Percentiles rank a stretch among this genome's conserved stretches.
phyloP scores from a whole-genome alignment of 2,797 vertebrate species.

The Danio albolineatus region DNA sequence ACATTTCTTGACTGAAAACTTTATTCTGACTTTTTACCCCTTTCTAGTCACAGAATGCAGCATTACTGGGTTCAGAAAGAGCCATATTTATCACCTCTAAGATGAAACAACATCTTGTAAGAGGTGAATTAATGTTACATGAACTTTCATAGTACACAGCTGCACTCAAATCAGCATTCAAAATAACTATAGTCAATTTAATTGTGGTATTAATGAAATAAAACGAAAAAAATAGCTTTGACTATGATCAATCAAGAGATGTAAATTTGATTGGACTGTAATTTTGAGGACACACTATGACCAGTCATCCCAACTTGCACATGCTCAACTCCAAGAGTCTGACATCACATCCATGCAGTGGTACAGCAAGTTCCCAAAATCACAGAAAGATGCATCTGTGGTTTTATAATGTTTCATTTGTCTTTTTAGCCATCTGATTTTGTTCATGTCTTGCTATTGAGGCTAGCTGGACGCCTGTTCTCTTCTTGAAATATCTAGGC shows the following conservation, averaged over 20 bases:
- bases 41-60: neutral
- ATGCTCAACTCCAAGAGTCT: conserved; percentile 50
- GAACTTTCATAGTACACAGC: neutral
- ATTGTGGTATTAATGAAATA: neutral
- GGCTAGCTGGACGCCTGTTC: neutral
- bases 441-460: neutral
- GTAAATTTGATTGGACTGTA: conserved; percentile 27
- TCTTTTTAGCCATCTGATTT: neutral
- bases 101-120: conserved; percentile 1
- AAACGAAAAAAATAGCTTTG: neutral
- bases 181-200: neutral
- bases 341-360: conserved; percentile 54
- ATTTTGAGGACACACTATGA: conserved; percentile 16
- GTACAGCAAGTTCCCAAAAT: conserved; percentile 25
- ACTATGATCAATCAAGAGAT: conserved; percentile 49
- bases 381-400: conserved; percentile 39
- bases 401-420: neutral
- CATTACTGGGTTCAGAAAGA: neutral
- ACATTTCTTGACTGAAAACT: conserved; percentile 50
- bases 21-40: neutral
- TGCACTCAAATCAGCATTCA: neutral
- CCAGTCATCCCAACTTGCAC: conserved; percentile 36
- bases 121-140: neutral
- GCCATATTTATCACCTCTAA: conserved; percentile 10
- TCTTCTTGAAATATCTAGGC: neutral